Percentiles rank a stretch among this genome's conserved stretches.
Evolutionary conservation across 2,797 vertebrate species (phyloP).

Genomic region (Oophaga sylvatica): DNA sequence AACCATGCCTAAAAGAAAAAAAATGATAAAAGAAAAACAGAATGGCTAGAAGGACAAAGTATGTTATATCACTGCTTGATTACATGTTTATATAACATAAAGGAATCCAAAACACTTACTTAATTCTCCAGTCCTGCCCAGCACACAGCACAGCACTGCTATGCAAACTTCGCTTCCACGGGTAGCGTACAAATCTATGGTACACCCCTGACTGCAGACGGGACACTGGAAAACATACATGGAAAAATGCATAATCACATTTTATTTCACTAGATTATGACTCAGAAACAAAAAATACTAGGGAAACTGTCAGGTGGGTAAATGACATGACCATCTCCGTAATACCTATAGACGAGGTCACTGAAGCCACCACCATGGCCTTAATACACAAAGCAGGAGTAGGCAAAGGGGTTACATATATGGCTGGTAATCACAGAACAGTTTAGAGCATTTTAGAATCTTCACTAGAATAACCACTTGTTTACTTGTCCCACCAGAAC

Average conservation of each 20-base stretch:
- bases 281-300: neutral
- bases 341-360: neutral
- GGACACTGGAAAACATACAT: neutral
- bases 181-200: neutral
- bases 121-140: conserved; percentile 47
- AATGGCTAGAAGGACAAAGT: neutral
- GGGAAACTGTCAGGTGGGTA: neutral
- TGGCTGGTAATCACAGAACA: no score
- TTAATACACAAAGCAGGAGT: no score
- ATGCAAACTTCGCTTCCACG: conserved; percentile 2
- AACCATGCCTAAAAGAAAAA: conserved; percentile 74
- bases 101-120: conserved; percentile 15
- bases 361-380: neutral
- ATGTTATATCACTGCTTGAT: neutral
- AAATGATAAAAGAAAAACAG: neutral
- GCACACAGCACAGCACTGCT: conserved; percentile 20
- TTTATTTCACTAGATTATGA: neutral
- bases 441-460: no score
- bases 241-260: neutral
- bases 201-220: neutral
- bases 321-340: neutral
- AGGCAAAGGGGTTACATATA: no score
- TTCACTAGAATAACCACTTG: no score
- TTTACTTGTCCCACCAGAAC: no score
- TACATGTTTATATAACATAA: neutral